phyloP scores from a whole-genome alignment of 1,140 invertebrate species.

The Drosophila sturtevanti region DNA sequence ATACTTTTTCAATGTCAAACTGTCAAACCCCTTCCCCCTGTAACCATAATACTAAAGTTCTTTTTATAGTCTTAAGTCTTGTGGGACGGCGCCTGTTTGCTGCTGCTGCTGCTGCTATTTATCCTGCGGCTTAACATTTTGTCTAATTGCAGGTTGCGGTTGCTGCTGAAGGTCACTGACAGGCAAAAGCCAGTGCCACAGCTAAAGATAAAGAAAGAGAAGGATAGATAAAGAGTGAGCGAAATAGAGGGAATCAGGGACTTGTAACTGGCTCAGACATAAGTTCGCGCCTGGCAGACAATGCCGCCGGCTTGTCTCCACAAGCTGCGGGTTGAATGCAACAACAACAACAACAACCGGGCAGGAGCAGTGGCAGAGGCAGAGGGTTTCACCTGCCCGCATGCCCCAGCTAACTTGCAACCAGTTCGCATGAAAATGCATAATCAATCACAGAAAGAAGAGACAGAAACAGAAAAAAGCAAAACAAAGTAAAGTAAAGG shows the following conservation, averaged over 20 bases:
- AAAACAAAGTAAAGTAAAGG: constrained; percentile 1
- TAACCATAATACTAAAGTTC: constrained; percentile 13
- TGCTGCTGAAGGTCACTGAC: constrained; percentile 72
- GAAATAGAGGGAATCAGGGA: neutral
- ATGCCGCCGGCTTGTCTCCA: constrained; percentile 70
- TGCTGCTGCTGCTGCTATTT: constrained; percentile 31
- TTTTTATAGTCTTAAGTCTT: constrained; percentile 54
- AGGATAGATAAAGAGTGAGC: neutral
- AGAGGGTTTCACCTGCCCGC: constrained; percentile 56
- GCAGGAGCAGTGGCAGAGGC: neutral
- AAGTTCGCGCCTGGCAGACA: constrained; percentile 36
- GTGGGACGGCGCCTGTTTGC: constrained; percentile 37
- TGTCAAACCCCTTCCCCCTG: constrained; percentile 36
- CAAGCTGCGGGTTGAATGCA: constrained; percentile 47
- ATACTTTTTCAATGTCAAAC: constrained; percentile 76
- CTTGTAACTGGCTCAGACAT: constrained; percentile 27
- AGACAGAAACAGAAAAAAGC: constrained; percentile 11
- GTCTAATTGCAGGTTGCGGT: constrained; percentile 67
- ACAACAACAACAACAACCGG: neutral
- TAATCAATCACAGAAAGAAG: constrained; percentile 73
- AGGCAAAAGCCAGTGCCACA: constrained; percentile 22
- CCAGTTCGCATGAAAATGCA: constrained; percentile 78
- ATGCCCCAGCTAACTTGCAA: constrained; percentile 50
- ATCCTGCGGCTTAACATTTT: constrained; percentile 59
- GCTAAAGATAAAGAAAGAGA: neutral